A percentile compares a stretch with the other conserved stretches of the same genome.
Evolutionary conservation across 2,797 vertebrate species (phyloP).

Genomic region (Gymnothorax javanicus): DNA sequence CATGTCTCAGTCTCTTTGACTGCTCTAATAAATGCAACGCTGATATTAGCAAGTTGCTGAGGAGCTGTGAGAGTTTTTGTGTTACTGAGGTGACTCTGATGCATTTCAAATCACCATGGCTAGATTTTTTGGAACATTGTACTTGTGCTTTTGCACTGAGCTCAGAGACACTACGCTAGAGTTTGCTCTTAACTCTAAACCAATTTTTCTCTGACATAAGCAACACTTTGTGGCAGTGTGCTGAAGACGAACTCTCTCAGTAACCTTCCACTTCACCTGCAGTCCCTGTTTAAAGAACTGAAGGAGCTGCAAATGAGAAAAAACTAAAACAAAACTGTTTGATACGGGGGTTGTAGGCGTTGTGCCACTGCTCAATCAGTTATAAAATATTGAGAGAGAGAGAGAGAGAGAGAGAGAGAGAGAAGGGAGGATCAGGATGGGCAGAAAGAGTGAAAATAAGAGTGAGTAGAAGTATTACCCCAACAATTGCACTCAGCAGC

Average conservation of each 20-base stretch:
- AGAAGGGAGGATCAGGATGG: slow-evolving; percentile 48
- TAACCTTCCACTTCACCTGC: background rate
- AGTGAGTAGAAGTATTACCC: slow-evolving; percentile 33
- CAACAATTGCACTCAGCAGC: slow-evolving; percentile 47
- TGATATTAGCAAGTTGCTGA: too few relatives aligned
- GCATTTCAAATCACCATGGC: too few relatives aligned
- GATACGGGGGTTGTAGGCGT: too few relatives aligned
- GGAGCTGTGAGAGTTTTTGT: too few relatives aligned
- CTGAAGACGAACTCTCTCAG: background rate
- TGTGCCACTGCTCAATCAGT: slow-evolving; percentile 45
- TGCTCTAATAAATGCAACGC: too few relatives aligned
- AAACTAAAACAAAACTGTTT: background rate
- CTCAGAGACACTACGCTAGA: too few relatives aligned
- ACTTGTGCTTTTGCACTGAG: too few relatives aligned
- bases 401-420: slow-evolving; percentile 48
- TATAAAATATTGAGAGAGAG: slow-evolving; percentile 56
- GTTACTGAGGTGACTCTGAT: too few relatives aligned
- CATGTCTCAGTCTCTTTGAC: too few relatives aligned
- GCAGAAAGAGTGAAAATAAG: slow-evolving; percentile 29
- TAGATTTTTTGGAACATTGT: too few relatives aligned
- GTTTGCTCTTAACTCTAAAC: too few relatives aligned
- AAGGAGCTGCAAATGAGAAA: background rate
- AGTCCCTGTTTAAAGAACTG: background rate
- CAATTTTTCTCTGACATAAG: background rate
- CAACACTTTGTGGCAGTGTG: background rate